Conservation (phyloP, 2,888 invertebrate species). For the Agrilus biguttatus region DNA sequence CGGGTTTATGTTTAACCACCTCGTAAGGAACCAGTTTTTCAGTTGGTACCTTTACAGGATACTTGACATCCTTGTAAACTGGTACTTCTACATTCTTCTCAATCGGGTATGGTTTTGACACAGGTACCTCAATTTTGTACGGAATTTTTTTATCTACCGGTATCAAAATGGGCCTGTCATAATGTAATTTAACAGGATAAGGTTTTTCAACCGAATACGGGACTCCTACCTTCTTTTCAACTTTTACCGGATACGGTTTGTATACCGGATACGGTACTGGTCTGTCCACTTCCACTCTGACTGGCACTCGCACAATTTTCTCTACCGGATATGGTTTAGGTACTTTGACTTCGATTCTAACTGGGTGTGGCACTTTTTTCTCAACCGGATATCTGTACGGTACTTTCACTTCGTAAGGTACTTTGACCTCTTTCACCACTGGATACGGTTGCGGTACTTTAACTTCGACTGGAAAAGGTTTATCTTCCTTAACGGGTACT, state of each 20-base stretch:
- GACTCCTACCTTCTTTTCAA: conserved; percentile 55
- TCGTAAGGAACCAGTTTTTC: conserved; percentile 55
- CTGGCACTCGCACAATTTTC: conserved; percentile 51
- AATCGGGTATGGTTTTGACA: conserved; percentile 44
- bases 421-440: conserved; percentile 49
- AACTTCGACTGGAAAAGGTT: conserved; percentile 51
- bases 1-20: conserved; percentile 45
- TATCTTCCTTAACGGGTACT: conserved; percentile 43
- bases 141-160: conserved; percentile 63
- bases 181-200: conserved; percentile 50
- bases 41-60: conserved; percentile 54
- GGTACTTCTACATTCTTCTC: conserved; percentile 49
- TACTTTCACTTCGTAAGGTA: conserved; percentile 50
- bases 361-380: conserved; percentile 44
- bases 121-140: conserved; percentile 50
- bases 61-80: conserved; percentile 54
- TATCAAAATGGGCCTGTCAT: conserved; percentile 50
- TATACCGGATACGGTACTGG: conserved; percentile 49
- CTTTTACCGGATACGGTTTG: conserved; percentile 49
- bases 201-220: conserved; percentile 34
- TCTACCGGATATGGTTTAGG: conserved; percentile 60
- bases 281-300: conserved; percentile 46
- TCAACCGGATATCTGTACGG: conserved; percentile 56
- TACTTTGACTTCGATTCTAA: conserved; percentile 51
- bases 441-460: conserved; percentile 62